Base-by-base conservation (phyloP, 2,888 invertebrate species). In the Oligia latruncula region DNA sequence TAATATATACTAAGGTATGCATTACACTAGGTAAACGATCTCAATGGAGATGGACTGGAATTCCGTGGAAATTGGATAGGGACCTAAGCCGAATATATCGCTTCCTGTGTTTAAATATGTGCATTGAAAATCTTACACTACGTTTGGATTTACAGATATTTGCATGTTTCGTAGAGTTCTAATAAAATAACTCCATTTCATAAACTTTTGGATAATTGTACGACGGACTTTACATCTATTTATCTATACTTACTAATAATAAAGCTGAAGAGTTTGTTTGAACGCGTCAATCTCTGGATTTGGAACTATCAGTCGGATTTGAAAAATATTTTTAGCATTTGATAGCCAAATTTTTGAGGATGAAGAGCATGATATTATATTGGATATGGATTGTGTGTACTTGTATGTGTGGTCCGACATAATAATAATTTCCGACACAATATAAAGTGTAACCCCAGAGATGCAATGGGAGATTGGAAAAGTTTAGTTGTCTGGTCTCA, bases 401-500 rank as follows among this genome's bases (percentile, higher is more conserved):
- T 35, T 20, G n/a, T 20, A 35, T 64, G 17, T 35, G 64, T 35
- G 4, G 20, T 40, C 11, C 11, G 4, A 65, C 40, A 29, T 29
- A 62, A 62, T 62, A 62, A 2, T 29, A 3, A 17, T 29, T 29
- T n/a, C n/a, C 15, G 49, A 74, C 89, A 89, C 89, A 90, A 91
- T 90, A 89, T 91, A 90, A 91, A 92, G 88, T 89, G 89, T 88
- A 88, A 87, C 88, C 89, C 81, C 80, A 82, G 91, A 91, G 91
- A 92, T 92, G 90, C 91, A 92, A 91, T 89, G 87, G 88, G 85
- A 92, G 93, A 93, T 93, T 93, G 93, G 91, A 93, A 93, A 93
- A 93, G 90, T 93, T 93, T 90, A 75, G 78, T 84, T 82, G 85
- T 83, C 71, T 87, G 85, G 87, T 88, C 87, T 88, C 90, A 86